Evolutionary conservation across 2,797 vertebrate species (phyloP).

Genomic region (Hemitrygon akajei): DNA sequence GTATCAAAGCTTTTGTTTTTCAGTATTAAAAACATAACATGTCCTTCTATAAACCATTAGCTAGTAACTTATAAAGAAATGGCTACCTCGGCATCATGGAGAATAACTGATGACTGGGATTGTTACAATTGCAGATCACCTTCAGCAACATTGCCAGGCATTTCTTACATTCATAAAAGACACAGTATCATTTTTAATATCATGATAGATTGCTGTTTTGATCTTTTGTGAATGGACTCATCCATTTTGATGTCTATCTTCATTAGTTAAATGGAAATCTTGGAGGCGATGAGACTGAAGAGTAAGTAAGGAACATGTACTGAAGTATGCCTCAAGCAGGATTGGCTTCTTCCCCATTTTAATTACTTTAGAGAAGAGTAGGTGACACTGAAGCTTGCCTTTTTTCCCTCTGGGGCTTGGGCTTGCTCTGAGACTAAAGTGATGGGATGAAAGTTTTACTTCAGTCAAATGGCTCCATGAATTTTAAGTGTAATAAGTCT

Average conservation of each 20-base stretch:
- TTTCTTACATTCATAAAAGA: background rate
- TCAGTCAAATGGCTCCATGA: background rate
- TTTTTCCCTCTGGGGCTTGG: background rate
- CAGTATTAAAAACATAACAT: background rate
- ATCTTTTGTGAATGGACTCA: slow-evolving; percentile 9
- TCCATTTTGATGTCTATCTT: slow-evolving; percentile 20
- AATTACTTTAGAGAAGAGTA: background rate
- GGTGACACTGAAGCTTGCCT: background rate
- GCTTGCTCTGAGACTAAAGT: background rate
- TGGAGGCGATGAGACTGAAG: background rate
- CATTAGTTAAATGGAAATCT: slow-evolving; percentile 22
- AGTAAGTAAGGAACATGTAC: background rate
- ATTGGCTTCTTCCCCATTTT: background rate
- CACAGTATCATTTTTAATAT: background rate
- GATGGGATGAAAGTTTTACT: background rate
- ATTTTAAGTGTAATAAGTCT: background rate
- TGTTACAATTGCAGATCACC: background rate
- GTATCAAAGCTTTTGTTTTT: background rate
- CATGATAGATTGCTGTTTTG: slow-evolving; percentile 13
- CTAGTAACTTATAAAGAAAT: background rate
- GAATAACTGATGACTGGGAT: background rate
- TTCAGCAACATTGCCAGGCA: background rate
- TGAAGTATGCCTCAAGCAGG: slow-evolving; percentile 9
- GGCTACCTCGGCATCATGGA: background rate
- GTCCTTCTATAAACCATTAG: background rate